phyloP scores from a whole-genome alignment of 1,140 invertebrate genomes.

The Drosophila malerkotliana region DNA sequence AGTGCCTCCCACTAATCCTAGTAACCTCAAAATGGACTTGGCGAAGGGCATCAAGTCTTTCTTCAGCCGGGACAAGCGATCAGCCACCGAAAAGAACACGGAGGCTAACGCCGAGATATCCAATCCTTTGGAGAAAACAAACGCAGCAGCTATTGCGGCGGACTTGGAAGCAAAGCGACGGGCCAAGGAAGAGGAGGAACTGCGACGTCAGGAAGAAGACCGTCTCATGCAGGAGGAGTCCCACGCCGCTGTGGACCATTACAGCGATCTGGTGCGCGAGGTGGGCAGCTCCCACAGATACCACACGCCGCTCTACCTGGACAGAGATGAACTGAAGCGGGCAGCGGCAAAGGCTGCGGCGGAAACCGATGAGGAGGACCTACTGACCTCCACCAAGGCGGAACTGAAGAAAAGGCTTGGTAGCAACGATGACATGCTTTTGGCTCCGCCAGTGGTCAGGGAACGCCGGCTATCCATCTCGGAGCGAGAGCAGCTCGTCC shows the following conservation, averaged over 20 bases:
- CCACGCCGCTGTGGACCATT: conserved; percentile 90
- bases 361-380: conserved; percentile 37
- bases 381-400: conserved; percentile 26
- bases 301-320: conserved; percentile 85
- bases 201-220: conserved; percentile 65
- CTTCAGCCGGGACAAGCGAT: conserved; percentile 74
- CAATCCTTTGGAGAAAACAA: conserved; percentile 69
- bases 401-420: conserved; percentile 56
- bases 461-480: conserved; percentile 76
- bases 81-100: conserved; percentile 74
- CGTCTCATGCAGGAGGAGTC: conserved; percentile 85
- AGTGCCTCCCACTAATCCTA: background rate
- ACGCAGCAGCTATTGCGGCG: conserved; percentile 65
- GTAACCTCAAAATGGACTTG: conserved; percentile 61
- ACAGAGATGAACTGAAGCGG: conserved; percentile 87
- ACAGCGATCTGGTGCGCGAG: conserved; percentile 91
- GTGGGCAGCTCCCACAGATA: conserved; percentile 86
- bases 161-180: conserved; percentile 68
- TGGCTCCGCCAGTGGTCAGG: conserved; percentile 53
- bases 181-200: conserved; percentile 73
- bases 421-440: conserved; percentile 46
- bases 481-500: conserved; percentile 72
- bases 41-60: conserved; percentile 80
- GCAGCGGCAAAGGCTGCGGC: conserved; percentile 84
- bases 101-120: conserved; percentile 71